phyloP scores from a whole-genome alignment of 2,888 invertebrate species.

The Lottia scabra region DNA sequence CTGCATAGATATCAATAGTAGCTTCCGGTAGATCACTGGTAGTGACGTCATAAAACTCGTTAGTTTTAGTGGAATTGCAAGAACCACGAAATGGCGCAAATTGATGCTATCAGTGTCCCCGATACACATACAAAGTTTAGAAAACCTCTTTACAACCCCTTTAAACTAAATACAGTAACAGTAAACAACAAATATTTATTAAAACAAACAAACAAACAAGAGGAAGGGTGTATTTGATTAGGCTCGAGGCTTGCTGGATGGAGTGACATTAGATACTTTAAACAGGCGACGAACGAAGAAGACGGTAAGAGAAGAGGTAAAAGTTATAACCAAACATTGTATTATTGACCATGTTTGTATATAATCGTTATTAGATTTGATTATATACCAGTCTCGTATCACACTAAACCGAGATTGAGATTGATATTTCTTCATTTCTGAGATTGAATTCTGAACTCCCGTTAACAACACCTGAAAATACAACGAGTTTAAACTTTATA shows the following conservation, averaged over 20 bases:
- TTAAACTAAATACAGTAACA: too few species aligned
- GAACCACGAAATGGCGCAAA: too few species aligned
- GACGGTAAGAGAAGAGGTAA: conserved; percentile 84
- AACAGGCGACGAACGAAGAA: conserved; percentile 91
- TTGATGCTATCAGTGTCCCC: too few species aligned
- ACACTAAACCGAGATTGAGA: conserved; percentile 47
- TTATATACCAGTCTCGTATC: conserved; percentile 53
- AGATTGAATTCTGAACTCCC: conserved; percentile 44
- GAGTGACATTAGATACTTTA: conserved; percentile 75
- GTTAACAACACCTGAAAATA: conserved; percentile 44
- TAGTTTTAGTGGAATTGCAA: too few species aligned
- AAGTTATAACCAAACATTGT: conserved; percentile 85
- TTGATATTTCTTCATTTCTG: conserved; percentile 40
- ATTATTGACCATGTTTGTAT: conserved; percentile 90
- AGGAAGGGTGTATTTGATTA: conserved; percentile 20
- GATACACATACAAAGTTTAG: too few species aligned
- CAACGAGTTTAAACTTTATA: not conserved
- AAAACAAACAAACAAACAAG: too few species aligned
- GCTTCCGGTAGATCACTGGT: too few species aligned
- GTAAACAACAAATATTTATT: too few species aligned
- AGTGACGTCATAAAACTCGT: too few species aligned
- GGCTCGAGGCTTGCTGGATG: conserved; percentile 49
- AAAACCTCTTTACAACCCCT: too few species aligned
- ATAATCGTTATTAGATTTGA: conserved; percentile 46
- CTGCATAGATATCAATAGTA: too few species aligned